A percentile compares a stretch with the other conserved stretches of the same genome.
These are phyloP conservation scores for Falco cherrug DNA, from an alignment of 2,797 vertebrate species.

Conservation along the genomic window DNA sequence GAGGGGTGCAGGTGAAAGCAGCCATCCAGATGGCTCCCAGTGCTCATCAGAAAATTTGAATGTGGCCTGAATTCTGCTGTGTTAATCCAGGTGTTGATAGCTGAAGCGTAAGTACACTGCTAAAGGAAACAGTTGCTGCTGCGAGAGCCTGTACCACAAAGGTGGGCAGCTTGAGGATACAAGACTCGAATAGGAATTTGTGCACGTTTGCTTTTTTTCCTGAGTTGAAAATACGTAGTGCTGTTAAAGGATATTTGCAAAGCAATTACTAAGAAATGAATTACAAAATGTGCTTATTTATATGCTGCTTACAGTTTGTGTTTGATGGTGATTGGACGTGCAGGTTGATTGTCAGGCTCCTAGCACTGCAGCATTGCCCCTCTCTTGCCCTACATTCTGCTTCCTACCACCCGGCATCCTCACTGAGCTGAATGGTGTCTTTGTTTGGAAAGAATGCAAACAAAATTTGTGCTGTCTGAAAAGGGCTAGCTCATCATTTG, in stretches of 20 bases:
- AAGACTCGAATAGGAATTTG: rapidly evolving
- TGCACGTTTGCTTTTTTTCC: neutral
- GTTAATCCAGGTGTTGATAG: rapidly evolving
- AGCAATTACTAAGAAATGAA: neutral
- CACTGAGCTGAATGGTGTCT: neutral
- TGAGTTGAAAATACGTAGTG: rapidly evolving
- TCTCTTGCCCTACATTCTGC: constrained; percentile 17
- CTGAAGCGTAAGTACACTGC: rapidly evolving
- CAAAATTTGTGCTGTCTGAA: neutral
- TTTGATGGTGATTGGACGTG: rapidly evolving
- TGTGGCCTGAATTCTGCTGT: rapidly evolving
- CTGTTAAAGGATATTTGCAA: neutral
- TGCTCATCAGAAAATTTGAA: neutral
- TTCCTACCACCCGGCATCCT: neutral
- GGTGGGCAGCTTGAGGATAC: neutral
- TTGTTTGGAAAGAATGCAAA: constrained; percentile 44
- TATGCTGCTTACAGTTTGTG: rapidly evolving
- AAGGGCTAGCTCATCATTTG: constrained; percentile 34
- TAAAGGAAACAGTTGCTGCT: too few species aligned
- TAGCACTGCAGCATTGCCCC: neutral
- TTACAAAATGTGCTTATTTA: neutral
- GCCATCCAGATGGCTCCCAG: neutral
- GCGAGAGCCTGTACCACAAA: neutral
- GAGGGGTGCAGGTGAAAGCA: too few species aligned
- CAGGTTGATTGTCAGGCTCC: neutral